A percentile compares a stretch with the other conserved stretches of the same genome.
Evolutionary conservation across 2,888 invertebrate species (phyloP).

Genomic region (Osedax frankpressi): DNA sequence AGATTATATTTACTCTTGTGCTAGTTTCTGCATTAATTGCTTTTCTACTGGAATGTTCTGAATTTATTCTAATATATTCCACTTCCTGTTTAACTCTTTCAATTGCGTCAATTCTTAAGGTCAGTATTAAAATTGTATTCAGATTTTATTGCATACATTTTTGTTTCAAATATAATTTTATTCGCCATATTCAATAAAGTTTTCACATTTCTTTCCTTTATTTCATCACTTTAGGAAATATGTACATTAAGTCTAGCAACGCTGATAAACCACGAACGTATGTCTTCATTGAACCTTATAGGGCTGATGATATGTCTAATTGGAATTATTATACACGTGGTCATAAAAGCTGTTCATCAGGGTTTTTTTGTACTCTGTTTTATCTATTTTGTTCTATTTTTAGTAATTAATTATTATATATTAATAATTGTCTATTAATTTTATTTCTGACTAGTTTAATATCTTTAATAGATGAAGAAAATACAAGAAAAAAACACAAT

Average conservation of each 20-base stretch:
- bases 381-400: no score
- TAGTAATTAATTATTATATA: no score
- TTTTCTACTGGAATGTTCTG: constrained; percentile 58
- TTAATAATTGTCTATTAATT: no score
- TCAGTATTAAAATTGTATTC: no score
- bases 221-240: constrained; percentile 84
- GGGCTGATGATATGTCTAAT: constrained; percentile 75
- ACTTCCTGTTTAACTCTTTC: constrained; percentile 92
- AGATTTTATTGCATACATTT: no score
- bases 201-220: no score
- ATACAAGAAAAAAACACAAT: no score
- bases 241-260: constrained; percentile 78
- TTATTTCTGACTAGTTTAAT: no score
- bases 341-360: constrained; percentile 41
- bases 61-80: constrained; percentile 78
- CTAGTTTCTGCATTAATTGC: constrained; percentile 34
- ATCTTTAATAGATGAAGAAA: no score
- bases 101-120: constrained; percentile 91
- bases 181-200: not conserved
- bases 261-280: constrained; percentile 68
- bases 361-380: no score
- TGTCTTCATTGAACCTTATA: constrained; percentile 66
- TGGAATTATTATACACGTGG: constrained; percentile 73
- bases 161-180: no score
- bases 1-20: not conserved